Base-by-base conservation (phyloP, 1,140 invertebrate genomes). In the Panagrolaimus sp. region DNA sequence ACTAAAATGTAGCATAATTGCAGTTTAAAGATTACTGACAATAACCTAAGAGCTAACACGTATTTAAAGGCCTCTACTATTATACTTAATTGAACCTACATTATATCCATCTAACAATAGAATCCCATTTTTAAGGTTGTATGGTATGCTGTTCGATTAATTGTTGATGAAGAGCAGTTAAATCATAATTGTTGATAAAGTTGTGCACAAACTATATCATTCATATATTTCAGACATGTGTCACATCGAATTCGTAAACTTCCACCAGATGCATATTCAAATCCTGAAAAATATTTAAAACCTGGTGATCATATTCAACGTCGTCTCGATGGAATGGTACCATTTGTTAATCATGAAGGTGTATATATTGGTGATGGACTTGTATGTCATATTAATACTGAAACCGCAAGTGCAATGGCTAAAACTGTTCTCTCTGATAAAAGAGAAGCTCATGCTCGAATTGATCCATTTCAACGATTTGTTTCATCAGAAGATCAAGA, bases 131-230 rank as follows among this genome's bases (percentile, higher is more conserved):
- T 38, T 4, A 38, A 38, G 31, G 31, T 38, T 38, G 31, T 38
- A 38, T 38, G 31, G 31, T 38, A 38, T 38, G 31, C 31, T 38
- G 31, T 38, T 38, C 31, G 31, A 38, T 38, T 38, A 38, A 57
- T 57, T 16, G 51, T 27, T 27, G 51, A 57, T 57, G 51, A 57
- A 57, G 20, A 27, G 9, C 51, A 57, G n/a, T n/a, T n/a, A n/a
- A n/a, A n/a, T n/a, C n/a, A n/a, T n/a, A n/a, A n/a, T n/a, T n/a
- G n/a, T n/a, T n/a, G n/a, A n/a, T n/a, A n/a, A n/a, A n/a, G n/a
- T n/a, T n/a, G n/a, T n/a, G n/a, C n/a, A n/a, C n/a, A n/a, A n/a
- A n/a, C n/a, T n/a, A n/a, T n/a, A n/a, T n/a, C 20, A 9, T n/a
- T 57, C 16, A 38, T 38, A 38, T 57, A 20, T 13, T 57, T 3